Conservation (phyloP, 2,113 vertebrate genomes). For the Sarotherodon lohbergeri region DNA sequence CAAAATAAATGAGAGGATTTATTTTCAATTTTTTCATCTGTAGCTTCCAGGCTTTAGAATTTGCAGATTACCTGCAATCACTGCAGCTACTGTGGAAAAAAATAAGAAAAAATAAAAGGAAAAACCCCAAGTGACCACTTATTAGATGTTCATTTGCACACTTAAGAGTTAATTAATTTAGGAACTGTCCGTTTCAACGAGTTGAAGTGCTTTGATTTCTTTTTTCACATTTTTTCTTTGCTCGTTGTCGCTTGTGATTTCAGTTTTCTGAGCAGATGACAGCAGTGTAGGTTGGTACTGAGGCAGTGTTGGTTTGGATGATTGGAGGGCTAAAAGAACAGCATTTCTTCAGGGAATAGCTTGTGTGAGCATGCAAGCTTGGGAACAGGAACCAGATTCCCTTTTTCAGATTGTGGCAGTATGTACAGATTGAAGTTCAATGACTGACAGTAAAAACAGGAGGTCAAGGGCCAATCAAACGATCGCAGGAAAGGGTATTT, state of each 20-base stretch:
- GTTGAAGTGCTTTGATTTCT: not conserved
- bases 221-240: not conserved
- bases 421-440: constrained; percentile 1
- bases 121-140: not conserved
- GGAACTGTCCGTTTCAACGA: fast-evolving
- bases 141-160: not conserved
- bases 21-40: not conserved
- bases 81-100: not conserved
- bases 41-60: not conserved
- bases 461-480: constrained; percentile 24
- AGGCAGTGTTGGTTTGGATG: not conserved
- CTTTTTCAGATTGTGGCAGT: not conserved
- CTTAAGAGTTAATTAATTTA: not conserved
- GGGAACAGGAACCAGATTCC: not conserved
- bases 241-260: not conserved
- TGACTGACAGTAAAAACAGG: not conserved
- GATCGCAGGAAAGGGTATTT: not conserved
- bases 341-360: not conserved
- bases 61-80: not conserved
- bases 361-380: not conserved
- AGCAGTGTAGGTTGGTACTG: not conserved
- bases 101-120: not conserved
- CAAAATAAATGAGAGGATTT: not conserved
- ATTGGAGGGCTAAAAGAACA: not conserved
- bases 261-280: not conserved